These are phyloP conservation scores for Isoperla grammatica DNA, from an alignment of 2,888 invertebrate species.

Conservation along the genomic window DNA sequence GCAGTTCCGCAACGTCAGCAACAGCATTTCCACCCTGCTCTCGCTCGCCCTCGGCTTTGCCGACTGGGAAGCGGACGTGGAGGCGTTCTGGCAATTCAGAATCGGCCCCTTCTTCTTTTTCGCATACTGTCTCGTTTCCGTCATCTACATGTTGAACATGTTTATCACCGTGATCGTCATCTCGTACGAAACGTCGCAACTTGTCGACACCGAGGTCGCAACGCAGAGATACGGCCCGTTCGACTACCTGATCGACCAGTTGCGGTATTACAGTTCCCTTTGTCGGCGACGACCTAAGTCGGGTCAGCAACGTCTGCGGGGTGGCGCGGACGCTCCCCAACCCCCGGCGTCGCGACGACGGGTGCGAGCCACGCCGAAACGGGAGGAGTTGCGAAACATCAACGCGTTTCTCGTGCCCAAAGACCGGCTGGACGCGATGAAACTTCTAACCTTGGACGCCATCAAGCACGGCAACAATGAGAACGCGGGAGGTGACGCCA, in stretches of 20 bases:
- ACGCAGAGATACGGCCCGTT: not conserved
- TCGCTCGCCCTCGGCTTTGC: not conserved
- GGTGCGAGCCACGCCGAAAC: not conserved
- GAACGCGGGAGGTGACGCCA: not conserved
- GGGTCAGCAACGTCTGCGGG: not conserved
- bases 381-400: not conserved
- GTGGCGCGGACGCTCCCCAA: not conserved
- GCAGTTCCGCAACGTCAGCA: not conserved
- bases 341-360: not conserved
- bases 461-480: not conserved
- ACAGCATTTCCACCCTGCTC: not conserved
- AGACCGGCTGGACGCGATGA: not conserved
- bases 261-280: not conserved
- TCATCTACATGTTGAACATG: conserved; percentile 4
- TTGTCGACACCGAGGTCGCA: not conserved
- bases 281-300: not conserved
- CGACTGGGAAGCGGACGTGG: not conserved
- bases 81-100: not conserved
- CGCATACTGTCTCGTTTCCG: not conserved
- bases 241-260: not conserved
- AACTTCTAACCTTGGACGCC: not conserved
- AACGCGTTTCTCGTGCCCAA: not conserved
- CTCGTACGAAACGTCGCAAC: conserved; percentile 4
- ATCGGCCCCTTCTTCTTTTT: conserved; percentile 1
- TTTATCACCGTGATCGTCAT: not conserved